These are phyloP conservation scores for Brachymystax lenok DNA, from an alignment of 2,797 vertebrate species.

Conservation along the genomic window DNA sequence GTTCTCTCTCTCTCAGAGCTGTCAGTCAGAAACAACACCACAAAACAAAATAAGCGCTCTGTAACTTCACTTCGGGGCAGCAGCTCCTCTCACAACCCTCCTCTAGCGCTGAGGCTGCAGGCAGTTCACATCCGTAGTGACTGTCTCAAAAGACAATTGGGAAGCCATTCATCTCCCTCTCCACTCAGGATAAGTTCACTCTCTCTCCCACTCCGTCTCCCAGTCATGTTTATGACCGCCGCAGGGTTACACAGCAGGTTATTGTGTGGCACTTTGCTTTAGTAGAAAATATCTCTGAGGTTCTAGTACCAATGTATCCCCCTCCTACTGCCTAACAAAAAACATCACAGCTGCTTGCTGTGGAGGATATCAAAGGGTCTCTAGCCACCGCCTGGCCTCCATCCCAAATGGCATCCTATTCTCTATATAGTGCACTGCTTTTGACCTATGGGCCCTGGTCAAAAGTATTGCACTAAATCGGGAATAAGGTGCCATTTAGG, in stretches of 20 bases:
- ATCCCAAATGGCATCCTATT: neutral
- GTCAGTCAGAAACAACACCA: neutral
- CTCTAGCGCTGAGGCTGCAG: neutral
- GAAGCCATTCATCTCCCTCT: neutral
- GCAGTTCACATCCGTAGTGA: neutral
- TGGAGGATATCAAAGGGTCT: no score
- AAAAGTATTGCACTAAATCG: slow-evolving; percentile 18
- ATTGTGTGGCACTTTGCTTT: neutral
- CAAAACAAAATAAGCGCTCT: neutral
- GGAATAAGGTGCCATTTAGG: slow-evolving; percentile 9
- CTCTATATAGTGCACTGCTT: neutral
- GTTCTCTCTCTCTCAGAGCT: neutral
- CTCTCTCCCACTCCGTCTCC: neutral
- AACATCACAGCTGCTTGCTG: neutral
- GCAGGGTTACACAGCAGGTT: neutral
- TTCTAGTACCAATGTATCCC: neutral
- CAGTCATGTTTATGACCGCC: neutral
- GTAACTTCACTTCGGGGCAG: neutral
- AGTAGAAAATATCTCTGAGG: neutral
- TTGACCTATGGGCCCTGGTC: no score
- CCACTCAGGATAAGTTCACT: neutral
- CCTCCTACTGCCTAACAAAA: neutral
- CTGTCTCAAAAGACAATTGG: neutral
- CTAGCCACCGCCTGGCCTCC: neutral
- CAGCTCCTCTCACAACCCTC: neutral